These are phyloP conservation scores for Mycogona germanica DNA, from an alignment of 2,888 invertebrate species.

Conservation along the genomic window DNA sequence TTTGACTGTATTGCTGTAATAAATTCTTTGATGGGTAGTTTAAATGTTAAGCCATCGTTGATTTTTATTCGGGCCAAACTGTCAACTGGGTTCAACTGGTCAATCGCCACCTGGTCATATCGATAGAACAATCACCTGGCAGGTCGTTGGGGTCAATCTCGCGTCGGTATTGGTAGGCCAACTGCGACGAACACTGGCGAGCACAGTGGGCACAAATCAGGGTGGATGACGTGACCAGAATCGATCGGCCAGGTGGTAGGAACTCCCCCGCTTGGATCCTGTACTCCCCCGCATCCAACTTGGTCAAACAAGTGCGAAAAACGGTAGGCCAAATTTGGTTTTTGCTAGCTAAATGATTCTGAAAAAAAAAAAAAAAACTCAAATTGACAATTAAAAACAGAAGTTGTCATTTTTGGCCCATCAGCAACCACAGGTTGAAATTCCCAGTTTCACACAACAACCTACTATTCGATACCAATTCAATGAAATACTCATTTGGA, in stretches of 20 bases:
- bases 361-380: neutral
- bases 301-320: neutral
- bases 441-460: too few species aligned
- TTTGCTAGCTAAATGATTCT: neutral
- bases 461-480: too few species aligned
- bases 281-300: neutral
- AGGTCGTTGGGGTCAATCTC: neutral
- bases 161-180: neutral
- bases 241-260: neutral
- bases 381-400: neutral
- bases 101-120: too few species aligned
- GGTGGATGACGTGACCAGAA: neutral
- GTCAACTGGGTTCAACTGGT: too few species aligned
- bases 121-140: neutral
- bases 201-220: neutral
- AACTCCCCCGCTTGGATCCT: neutral
- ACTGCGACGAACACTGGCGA: neutral
- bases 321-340: neutral
- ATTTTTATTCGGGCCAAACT: too few species aligned
- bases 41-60: too few species aligned
- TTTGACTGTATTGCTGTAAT: too few species aligned
- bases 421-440: too few species aligned
- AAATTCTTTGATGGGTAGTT: too few species aligned
- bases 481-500: neutral
- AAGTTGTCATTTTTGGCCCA: neutral